Percentiles rank a stretch among this genome's conserved stretches.
phyloP scores from a whole-genome alignment of 2,113 vertebrate species.

The Prinia subflava region DNA sequence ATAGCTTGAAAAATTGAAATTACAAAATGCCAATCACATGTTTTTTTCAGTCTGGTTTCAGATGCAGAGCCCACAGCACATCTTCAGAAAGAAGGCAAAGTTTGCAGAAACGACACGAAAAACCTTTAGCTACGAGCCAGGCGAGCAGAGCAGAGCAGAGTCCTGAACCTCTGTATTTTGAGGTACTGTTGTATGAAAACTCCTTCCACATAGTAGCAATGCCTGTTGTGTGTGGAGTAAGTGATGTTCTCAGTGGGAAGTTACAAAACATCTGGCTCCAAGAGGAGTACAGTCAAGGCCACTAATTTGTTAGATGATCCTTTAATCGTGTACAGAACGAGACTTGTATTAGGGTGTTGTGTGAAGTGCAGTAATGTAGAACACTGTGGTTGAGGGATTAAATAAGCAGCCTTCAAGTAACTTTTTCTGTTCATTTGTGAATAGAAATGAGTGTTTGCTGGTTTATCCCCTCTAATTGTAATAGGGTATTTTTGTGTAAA shows the following conservation, averaged over 20 bases:
- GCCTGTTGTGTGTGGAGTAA: neutral
- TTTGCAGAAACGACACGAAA: constrained; percentile 77
- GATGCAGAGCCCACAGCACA: constrained; percentile 76
- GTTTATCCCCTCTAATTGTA: neutral
- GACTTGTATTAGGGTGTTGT: neutral
- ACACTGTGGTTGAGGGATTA: neutral
- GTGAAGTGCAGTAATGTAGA: neutral
- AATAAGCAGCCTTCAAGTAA: neutral
- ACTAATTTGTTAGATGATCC: neutral
- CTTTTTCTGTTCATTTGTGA: neutral
- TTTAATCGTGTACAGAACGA: neutral
- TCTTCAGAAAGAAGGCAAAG: constrained; percentile 77
- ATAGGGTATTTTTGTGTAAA: neutral
- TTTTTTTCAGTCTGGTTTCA: constrained; percentile 70
- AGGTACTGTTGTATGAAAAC: constrained; percentile 72
- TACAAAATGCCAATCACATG: neutral
- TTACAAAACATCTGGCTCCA: neutral
- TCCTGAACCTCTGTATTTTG: constrained; percentile 88
- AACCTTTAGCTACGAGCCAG: constrained; percentile 56
- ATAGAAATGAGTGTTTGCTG: neutral
- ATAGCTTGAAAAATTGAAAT: neutral
- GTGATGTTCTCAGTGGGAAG: neutral
- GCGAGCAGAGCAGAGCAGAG: constrained; percentile 72
- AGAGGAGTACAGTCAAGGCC: neutral
- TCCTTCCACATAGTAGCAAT: neutral